Conservation (phyloP, 2,113 vertebrate genomes). For the Apeltes quadracus region DNA sequence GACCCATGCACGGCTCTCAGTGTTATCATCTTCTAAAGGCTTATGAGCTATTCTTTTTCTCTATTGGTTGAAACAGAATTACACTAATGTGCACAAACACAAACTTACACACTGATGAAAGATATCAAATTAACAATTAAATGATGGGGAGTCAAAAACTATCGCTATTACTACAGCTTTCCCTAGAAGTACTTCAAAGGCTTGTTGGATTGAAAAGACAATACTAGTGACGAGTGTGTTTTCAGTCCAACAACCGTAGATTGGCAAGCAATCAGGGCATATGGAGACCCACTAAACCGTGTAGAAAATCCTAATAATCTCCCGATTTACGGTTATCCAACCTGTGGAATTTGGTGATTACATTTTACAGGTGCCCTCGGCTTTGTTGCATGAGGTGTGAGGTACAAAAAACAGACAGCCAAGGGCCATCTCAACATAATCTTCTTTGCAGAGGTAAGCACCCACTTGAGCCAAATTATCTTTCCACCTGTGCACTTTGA, state of each 20-base stretch:
- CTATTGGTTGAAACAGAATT: slow-evolving; percentile 14
- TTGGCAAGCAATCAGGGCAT: not conserved
- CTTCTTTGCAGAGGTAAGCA: slow-evolving; percentile 45
- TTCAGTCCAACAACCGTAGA: not conserved
- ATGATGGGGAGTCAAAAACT: not conserved
- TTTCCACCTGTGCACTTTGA: slow-evolving; percentile 50
- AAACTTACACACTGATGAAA: not conserved
- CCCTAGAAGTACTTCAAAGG: not conserved
- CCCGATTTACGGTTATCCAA: not conserved
- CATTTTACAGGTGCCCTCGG: slow-evolving; percentile 51
- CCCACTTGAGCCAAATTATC: slow-evolving; percentile 42
- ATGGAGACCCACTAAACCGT: not conserved
- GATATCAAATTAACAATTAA: slow-evolving; percentile 2
- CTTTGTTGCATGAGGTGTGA: slow-evolving; percentile 44
- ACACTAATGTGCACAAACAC: slow-evolving; percentile 18
- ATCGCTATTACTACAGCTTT: not conserved
- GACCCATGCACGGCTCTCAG: slow-evolving; percentile 22
- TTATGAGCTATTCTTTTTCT: slow-evolving; percentile 24
- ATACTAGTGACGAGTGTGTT: not conserved
- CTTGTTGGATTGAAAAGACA: not conserved
- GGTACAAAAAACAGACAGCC: slow-evolving; percentile 31
- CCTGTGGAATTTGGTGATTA: slow-evolving; percentile 22
- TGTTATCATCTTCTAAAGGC: slow-evolving; percentile 35
- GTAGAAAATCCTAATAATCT: not conserved
- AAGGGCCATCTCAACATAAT: slow-evolving; percentile 40